Evolutionary conservation across 2,113 vertebrate species (phyloP).

Genomic region (Ranitomeya imitator): DNA sequence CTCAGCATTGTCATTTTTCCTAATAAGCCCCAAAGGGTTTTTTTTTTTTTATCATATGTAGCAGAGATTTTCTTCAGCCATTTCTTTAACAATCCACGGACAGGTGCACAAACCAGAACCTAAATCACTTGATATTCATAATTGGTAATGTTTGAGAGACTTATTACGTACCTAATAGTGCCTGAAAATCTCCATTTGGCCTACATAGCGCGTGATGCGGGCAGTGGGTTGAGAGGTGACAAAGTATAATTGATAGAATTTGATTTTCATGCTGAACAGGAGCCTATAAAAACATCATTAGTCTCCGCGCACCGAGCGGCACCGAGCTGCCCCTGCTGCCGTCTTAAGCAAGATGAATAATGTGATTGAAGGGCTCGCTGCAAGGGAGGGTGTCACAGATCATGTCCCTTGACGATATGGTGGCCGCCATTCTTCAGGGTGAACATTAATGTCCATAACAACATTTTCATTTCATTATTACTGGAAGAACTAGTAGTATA

Average conservation of each 20-base stretch:
- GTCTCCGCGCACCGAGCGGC: slow-evolving; percentile 27
- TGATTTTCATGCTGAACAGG: slow-evolving; percentile 55
- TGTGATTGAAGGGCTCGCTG: slow-evolving; percentile 47
- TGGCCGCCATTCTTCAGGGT: slow-evolving; percentile 5
- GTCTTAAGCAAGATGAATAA: slow-evolving; percentile 52
- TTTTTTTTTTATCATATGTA: slow-evolving; percentile 1
- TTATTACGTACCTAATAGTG: slow-evolving; percentile 54
- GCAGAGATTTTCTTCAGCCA: neutral
- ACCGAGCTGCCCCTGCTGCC: slow-evolving; percentile 25
- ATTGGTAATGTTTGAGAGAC: slow-evolving; percentile 47
- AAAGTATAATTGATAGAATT: slow-evolving; percentile 57
- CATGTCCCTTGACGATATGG: slow-evolving; percentile 25
- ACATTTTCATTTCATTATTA: slow-evolving; percentile 30
- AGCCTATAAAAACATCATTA: slow-evolving; percentile 58
- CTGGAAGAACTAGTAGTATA: too few species aligned
- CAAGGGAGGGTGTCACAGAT: slow-evolving; percentile 30
- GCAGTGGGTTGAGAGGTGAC: slow-evolving; percentile 51
- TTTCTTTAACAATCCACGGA: slow-evolving; percentile 13
- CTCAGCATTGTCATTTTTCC: slow-evolving; percentile 1
- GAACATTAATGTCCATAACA: slow-evolving; percentile 36
- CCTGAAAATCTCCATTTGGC: slow-evolving; percentile 56
- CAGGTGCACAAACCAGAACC: slow-evolving; percentile 39
- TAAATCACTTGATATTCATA: slow-evolving; percentile 52
- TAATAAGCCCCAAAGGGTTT: slow-evolving; percentile 15
- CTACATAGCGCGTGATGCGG: slow-evolving; percentile 47